Base-by-base conservation (phyloP, 2,888 invertebrate genomes). In the Ectropis crepuscularia region DNA sequence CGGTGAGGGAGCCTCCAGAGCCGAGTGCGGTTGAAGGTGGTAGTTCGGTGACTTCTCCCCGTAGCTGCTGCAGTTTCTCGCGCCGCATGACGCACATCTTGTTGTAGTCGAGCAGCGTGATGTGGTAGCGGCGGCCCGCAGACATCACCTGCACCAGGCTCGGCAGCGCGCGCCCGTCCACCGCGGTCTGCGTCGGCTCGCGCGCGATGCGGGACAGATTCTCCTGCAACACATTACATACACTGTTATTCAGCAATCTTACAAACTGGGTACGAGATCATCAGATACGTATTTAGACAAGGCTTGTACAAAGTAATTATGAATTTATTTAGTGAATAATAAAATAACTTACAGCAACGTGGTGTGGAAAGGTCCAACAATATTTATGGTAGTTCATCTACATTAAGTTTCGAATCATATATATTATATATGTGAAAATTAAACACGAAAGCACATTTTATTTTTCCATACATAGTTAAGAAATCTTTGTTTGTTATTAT, bases 51-150 rank as follows among this genome's bases (percentile, higher is more conserved):
- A 90, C 82, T 85, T 0, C 86, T 86, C 78, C 94, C 94, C 94
- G 94, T 38, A 95, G 90, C 41, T 94, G 94, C 74, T 95, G 93
- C 2, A 95, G 86, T 68, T 95, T 94, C 80, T 95, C 96, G 0
- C 95, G 89, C 6, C 96, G 92, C 82, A 96, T 94, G 61, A 95
- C 93, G 82, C 96, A 96, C 96, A 96, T 96, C 70, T 96, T 96
- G 85, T 96, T 96, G 86, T 96, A 96, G 77, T 97, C 96, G 54
- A 95, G 95, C 42, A 96, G 93, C 5, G 96, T 96, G 74, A 97
- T 95, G 81, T 96, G 96, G 84, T 95, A 96, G 0, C 96, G 95
- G 77, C 95, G 95, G n/a, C 96, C 96, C 0, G 96, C 95, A 0
- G 96, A 95, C 79, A 96, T 95, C 0, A 96, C 96, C 76, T 96